These are phyloP conservation scores for Diadema setosum DNA, from an alignment of 35 echinoderm and acorn worm species.

Conservation along the genomic window DNA sequence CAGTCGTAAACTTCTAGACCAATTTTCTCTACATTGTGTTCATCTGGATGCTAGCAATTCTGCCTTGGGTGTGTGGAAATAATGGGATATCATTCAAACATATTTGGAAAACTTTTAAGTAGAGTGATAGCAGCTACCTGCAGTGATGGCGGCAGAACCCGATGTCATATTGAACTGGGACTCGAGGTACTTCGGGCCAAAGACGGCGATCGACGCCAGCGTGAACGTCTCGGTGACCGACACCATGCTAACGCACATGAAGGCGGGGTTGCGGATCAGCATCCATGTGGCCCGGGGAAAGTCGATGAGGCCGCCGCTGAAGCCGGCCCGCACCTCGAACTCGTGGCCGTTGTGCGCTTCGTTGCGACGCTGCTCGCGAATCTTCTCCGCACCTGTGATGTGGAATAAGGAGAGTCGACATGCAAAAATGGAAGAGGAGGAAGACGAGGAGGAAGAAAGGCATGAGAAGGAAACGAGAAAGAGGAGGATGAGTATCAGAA, in stretches of 20 bases:
- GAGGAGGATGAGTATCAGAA: too few relatives aligned
- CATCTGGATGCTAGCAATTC: too few relatives aligned
- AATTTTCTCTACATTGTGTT: too few relatives aligned
- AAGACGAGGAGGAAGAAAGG: too few relatives aligned
- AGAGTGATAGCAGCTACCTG: too few relatives aligned
- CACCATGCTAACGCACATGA: constrained; percentile 55
- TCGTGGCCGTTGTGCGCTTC: constrained; percentile 49
- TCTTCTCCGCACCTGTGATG: constrained; percentile 15
- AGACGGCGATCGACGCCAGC: constrained; percentile 47
- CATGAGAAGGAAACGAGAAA: too few relatives aligned
- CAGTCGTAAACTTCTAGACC: too few relatives aligned
- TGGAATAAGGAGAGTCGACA: too few relatives aligned
- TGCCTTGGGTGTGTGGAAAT: too few relatives aligned
- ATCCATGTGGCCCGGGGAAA: constrained; percentile 56
- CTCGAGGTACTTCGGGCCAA: constrained; percentile 77
- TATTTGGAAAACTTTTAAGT: too few relatives aligned
- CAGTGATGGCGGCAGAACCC: constrained; percentile 57
- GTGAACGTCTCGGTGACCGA: constrained; percentile 53
- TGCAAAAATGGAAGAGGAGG: too few relatives aligned
- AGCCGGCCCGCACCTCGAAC: constrained; percentile 54
- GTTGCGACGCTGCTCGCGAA: not conserved
- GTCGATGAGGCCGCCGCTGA: constrained; percentile 47
- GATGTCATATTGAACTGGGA: constrained; percentile 76
- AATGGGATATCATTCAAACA: too few relatives aligned
- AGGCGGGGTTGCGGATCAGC: constrained; percentile 50